Evolutionary conservation across 2,113 vertebrate genomes (phyloP).

Genomic region (Syngnathoides biaculeatus): DNA sequence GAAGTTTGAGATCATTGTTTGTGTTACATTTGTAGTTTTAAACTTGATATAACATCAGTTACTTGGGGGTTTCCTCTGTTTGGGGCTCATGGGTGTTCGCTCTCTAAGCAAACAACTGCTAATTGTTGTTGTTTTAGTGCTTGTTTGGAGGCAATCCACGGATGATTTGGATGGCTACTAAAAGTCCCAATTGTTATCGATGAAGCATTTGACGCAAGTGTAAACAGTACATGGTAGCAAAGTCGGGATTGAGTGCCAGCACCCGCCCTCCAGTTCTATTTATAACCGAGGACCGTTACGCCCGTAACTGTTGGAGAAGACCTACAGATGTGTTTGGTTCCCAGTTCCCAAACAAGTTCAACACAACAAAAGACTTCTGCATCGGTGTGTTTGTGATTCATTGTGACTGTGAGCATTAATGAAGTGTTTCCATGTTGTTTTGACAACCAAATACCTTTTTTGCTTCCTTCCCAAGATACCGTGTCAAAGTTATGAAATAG

Average conservation of each 20-base stretch:
- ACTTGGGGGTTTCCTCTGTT: too few relatives aligned
- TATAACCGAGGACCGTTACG: constrained; percentile 50
- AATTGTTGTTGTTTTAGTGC: too few relatives aligned
- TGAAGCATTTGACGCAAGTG: constrained; percentile 2
- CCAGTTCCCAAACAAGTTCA: background rate
- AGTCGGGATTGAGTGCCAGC: constrained; percentile 49
- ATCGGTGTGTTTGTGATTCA: constrained; percentile 8
- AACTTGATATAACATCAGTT: too few relatives aligned
- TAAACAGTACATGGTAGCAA: constrained; percentile 53
- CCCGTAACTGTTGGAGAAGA: constrained; percentile 35
- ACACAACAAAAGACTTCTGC: constrained; percentile 6
- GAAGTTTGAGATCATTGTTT: too few relatives aligned
- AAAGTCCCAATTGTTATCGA: too few relatives aligned
- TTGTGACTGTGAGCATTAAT: constrained; percentile 22
- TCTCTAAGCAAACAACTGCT: too few relatives aligned
- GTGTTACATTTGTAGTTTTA: background rate
- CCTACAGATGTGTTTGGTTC: constrained; percentile 28
- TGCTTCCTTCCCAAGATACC: constrained; percentile 12
- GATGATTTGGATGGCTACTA: too few relatives aligned
- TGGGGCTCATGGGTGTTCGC: too few relatives aligned
- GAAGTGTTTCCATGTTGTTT: constrained; percentile 34
- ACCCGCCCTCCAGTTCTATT: constrained; percentile 66
- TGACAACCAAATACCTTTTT: constrained; percentile 38
- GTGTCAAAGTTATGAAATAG: constrained; percentile 29
- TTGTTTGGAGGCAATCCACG: too few relatives aligned